Evolutionary conservation across 2,888 invertebrate genomes (phyloP).

Genomic region (Epinotia nisella): DNA sequence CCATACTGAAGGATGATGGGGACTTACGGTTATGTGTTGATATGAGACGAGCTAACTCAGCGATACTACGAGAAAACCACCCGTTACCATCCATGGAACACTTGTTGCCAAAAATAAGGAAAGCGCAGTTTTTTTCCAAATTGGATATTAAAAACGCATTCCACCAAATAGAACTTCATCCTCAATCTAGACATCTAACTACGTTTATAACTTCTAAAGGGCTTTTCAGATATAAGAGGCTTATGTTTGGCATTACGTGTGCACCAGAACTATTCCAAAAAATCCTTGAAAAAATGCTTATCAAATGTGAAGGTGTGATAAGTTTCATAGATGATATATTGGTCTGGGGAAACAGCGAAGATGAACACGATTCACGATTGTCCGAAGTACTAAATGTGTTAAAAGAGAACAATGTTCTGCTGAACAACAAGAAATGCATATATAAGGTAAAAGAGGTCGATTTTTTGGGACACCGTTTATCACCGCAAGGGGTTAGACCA

Average conservation of each 20-base stretch:
- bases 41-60: constrained; percentile 47
- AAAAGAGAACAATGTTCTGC: no score
- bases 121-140: neutral
- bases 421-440: no score
- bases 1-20: constrained; percentile 26
- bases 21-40: constrained; percentile 27
- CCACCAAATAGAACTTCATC: no score
- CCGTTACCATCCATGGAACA: constrained; percentile 25
- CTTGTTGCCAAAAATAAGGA: neutral
- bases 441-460: no score
- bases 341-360: constrained; percentile 46
- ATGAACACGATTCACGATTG: neutral
- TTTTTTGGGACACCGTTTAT: constrained; percentile 34
- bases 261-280: no score
- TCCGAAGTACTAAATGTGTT: no score
- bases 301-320: neutral
- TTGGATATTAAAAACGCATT: no score
- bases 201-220: neutral
- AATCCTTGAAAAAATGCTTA: neutral
- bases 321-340: constrained; percentile 65
- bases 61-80: constrained; percentile 50
- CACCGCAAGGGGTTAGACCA: constrained; percentile 22
- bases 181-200: no score
- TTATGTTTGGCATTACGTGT: neutral
- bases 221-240: neutral